Conservation (phyloP, 2,797 vertebrate genomes). For the Chelonia mydas region DNA sequence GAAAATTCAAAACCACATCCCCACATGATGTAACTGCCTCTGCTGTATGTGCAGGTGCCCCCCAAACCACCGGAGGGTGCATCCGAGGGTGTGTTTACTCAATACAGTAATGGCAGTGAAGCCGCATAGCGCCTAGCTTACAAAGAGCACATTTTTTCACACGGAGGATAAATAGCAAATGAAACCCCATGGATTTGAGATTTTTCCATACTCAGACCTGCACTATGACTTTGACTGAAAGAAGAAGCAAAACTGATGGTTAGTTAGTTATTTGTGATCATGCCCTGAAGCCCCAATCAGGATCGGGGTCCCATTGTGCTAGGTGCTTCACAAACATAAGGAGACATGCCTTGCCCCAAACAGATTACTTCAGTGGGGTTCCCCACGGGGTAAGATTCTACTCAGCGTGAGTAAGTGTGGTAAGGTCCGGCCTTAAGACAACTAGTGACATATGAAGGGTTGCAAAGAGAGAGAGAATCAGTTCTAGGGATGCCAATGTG, state of each 20-base stretch:
- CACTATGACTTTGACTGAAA: background rate
- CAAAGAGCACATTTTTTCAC: background rate
- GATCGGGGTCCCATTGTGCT: too few relatives aligned
- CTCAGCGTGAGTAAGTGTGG: background rate
- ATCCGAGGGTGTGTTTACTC: background rate
- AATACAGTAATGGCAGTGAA: background rate
- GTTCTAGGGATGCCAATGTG: background rate
- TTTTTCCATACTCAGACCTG: background rate
- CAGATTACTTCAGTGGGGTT: background rate
- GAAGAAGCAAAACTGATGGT: background rate
- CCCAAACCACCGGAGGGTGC: background rate
- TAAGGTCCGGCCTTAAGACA: conserved; percentile 30
- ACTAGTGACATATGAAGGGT: conserved; percentile 4
- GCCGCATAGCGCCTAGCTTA: background rate
- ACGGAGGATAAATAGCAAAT: background rate
- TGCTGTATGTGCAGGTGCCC: background rate
- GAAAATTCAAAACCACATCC: background rate
- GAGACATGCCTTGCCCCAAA: background rate
- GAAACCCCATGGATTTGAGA: background rate
- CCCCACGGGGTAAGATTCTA: background rate
- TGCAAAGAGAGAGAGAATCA: conserved; percentile 41
- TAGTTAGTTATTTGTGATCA: background rate
- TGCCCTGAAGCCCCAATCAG: background rate
- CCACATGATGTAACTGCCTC: background rate
- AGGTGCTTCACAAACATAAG: background rate